Evolutionary conservation across 2,113 vertebrate species (phyloP).

Genomic region (Microcebus murinus): DNA sequence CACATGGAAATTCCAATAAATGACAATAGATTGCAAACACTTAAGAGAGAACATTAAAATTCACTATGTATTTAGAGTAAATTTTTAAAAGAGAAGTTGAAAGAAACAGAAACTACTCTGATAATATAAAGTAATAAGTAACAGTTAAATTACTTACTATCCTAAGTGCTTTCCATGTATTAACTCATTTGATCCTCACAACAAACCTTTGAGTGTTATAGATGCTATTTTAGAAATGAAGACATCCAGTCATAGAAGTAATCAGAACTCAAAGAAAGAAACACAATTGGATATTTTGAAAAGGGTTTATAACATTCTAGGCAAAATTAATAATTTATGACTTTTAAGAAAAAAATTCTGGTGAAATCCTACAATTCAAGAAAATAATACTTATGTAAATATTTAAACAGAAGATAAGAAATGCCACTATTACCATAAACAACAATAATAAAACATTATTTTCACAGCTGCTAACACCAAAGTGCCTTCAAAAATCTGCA

Average conservation of each 20-base stretch:
- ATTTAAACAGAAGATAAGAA: background rate
- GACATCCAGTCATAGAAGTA: background rate
- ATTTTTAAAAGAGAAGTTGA: background rate
- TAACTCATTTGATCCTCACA: background rate
- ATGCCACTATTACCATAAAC: background rate
- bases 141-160: background rate
- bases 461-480: background rate
- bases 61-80: background rate
- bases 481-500: background rate
- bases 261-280: background rate
- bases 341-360: background rate
- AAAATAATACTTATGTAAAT: background rate
- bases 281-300: background rate
- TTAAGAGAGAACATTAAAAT: background rate
- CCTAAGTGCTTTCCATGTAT: background rate
- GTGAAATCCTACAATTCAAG: background rate
- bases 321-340: background rate
- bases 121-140: background rate
- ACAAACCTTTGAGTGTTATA: background rate
- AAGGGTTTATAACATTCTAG: background rate
- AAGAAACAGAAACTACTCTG: background rate
- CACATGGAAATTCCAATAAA: background rate
- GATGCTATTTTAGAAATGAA: background rate
- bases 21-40: background rate
- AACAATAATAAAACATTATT: background rate